Percentiles rank a stretch among this genome's conserved stretches.
phyloP scores from a whole-genome alignment of 2,113 vertebrate genomes.

The Butorides virescens region DNA sequence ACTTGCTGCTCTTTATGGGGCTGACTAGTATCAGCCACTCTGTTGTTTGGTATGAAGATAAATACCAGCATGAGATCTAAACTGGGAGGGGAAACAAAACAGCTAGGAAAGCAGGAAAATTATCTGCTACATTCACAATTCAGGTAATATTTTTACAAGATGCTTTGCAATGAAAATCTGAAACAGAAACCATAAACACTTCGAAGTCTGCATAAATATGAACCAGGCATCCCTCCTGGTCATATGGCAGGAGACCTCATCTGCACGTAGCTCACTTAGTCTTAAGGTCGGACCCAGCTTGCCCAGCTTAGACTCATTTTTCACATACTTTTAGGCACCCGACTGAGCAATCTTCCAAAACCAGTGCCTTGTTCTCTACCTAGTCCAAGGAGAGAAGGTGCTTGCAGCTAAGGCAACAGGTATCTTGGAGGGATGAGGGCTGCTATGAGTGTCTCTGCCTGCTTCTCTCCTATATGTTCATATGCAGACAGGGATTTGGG shows the following conservation, averaged over 20 bases:
- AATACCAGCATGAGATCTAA: not conserved
- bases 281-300: not conserved
- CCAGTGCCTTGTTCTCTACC: not conserved
- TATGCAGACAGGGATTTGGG: not conserved
- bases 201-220: not conserved
- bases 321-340: not conserved
- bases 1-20: not conserved
- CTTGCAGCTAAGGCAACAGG: not conserved
- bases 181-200: not conserved
- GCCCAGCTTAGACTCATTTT: not conserved
- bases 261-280: not conserved
- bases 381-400: not conserved
- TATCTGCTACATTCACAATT: not conserved
- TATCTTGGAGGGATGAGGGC: not conserved
- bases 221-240: not conserved
- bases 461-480: not conserved
- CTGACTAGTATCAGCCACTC: not conserved
- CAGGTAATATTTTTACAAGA: not conserved
- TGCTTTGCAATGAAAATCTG: not conserved
- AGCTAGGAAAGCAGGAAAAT: not conserved
- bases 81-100: not conserved
- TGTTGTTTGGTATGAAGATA: not conserved
- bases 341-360: not conserved
- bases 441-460: not conserved
- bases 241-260: not conserved